A percentile compares a stretch with the other conserved stretches of the same genome.
phyloP scores from a whole-genome alignment of 2,888 invertebrate species.

The Lomographa bimaculata region DNA sequence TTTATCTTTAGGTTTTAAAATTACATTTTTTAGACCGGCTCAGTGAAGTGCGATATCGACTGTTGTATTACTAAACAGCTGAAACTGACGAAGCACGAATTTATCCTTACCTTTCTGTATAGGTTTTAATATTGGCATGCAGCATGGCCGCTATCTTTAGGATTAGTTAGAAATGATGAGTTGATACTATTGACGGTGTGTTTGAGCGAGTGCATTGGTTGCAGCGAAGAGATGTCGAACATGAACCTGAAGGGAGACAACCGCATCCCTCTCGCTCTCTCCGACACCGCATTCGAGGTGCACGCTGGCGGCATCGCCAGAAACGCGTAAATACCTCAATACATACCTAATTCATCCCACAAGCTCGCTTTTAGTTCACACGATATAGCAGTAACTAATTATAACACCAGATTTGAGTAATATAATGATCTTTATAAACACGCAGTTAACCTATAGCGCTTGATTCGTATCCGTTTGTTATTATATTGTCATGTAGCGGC shows the following conservation, averaged over 20 bases:
- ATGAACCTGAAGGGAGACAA: constrained; percentile 77
- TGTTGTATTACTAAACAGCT: no score
- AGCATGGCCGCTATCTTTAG: no score
- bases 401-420: constrained; percentile 9
- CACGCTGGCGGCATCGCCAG: constrained; percentile 70
- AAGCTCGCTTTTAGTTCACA: constrained; percentile 52
- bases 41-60: no score
- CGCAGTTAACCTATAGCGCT: constrained; percentile 21
- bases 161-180: constrained; percentile 1
- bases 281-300: constrained; percentile 80
- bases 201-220: constrained; percentile 45
- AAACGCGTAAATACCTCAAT: constrained; percentile 72
- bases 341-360: constrained; percentile 38
- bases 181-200: constrained; percentile 9
- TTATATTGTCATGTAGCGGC: constrained; percentile 4
- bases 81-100: no score
- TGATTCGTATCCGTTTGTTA: constrained; percentile 17
- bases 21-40: no score
- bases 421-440: constrained; percentile 1
- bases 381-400: constrained; percentile 16
- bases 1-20: no score
- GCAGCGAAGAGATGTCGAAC: constrained; percentile 81
- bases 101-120: no score
- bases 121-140: no score
- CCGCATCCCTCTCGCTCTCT: constrained; percentile 79